phyloP scores from a whole-genome alignment of 2,113 vertebrate genomes.

The Oophaga pumilio region DNA sequence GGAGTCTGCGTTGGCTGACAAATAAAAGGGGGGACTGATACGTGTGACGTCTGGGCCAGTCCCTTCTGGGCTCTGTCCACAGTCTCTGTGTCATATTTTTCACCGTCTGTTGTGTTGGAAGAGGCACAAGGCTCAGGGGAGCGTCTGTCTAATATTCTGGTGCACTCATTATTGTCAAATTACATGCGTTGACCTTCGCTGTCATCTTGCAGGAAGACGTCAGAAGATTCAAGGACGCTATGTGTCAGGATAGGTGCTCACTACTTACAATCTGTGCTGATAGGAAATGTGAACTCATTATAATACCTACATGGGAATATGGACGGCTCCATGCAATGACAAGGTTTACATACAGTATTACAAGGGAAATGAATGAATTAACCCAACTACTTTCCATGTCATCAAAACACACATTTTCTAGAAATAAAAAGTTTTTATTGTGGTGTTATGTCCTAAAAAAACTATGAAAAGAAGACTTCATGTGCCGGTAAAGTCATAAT shows the following conservation, averaged over 20 bases:
- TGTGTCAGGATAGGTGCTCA: slow-evolving; percentile 52
- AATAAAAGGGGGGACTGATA: slow-evolving; percentile 59
- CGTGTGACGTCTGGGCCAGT: slow-evolving; percentile 26
- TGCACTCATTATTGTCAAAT: slow-evolving; percentile 65
- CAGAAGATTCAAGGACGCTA: slow-evolving; percentile 66
- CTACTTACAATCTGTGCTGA: slow-evolving; percentile 30
- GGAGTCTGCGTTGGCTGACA: slow-evolving; percentile 27
- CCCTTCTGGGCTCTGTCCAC: slow-evolving; percentile 53
- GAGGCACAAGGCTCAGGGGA: slow-evolving; percentile 49
- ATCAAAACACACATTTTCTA: no score
- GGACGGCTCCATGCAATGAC: background rate
- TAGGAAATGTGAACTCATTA: slow-evolving; percentile 17
- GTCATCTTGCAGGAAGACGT: slow-evolving; percentile 62
- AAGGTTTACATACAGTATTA: background rate
- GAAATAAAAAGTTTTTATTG: no score
- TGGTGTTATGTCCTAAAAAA: background rate
- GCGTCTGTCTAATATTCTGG: slow-evolving; percentile 55
- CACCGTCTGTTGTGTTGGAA: slow-evolving; percentile 59
- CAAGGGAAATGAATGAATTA: background rate
- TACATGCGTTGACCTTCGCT: slow-evolving; percentile 72
- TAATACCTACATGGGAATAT: slow-evolving; percentile 12
- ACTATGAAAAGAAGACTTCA: background rate
- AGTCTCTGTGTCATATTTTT: slow-evolving; percentile 62
- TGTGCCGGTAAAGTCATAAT: background rate
- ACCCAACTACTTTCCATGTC: background rate